Conservation (phyloP, 37 sponge, comb jelly and placozoan species). For the Beroe forskalii region DNA sequence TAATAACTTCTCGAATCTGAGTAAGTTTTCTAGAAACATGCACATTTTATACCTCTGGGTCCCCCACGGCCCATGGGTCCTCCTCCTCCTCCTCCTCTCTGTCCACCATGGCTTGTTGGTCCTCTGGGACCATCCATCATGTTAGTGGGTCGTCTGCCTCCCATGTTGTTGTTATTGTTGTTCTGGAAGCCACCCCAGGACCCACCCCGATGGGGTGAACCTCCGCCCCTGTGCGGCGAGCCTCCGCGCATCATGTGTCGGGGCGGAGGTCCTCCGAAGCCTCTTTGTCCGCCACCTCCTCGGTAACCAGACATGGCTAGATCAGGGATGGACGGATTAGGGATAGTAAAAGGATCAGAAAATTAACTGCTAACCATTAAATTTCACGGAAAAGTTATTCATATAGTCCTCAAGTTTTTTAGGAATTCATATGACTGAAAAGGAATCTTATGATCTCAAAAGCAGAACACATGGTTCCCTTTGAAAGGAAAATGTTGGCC, state of each 20-base stretch:
- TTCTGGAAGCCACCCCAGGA: background rate
- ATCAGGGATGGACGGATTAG: too few relatives aligned
- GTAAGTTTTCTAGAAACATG: background rate
- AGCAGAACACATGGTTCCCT: too few relatives aligned
- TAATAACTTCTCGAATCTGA: background rate
- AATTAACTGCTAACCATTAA: too few relatives aligned
- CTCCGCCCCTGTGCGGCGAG: background rate
- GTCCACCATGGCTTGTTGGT: background rate
- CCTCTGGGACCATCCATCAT: conserved; percentile 34
- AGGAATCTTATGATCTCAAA: too few relatives aligned
- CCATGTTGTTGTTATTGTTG: background rate
- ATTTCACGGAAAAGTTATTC: too few relatives aligned
- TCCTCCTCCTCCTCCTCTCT: background rate
- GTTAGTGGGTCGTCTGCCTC: background rate
- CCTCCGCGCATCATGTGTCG: background rate
- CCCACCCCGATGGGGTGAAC: background rate
- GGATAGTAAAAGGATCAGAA: too few relatives aligned
- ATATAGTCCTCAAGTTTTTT: too few relatives aligned
- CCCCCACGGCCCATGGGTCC: background rate
- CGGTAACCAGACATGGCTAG: too few relatives aligned
- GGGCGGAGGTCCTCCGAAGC: background rate
- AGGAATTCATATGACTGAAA: too few relatives aligned
- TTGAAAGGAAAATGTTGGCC: too few relatives aligned
- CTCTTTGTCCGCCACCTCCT: background rate
- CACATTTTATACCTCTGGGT: background rate